Evolutionary conservation across 2,888 invertebrate species (phyloP).

Genomic region (Archips xylosteana): DNA sequence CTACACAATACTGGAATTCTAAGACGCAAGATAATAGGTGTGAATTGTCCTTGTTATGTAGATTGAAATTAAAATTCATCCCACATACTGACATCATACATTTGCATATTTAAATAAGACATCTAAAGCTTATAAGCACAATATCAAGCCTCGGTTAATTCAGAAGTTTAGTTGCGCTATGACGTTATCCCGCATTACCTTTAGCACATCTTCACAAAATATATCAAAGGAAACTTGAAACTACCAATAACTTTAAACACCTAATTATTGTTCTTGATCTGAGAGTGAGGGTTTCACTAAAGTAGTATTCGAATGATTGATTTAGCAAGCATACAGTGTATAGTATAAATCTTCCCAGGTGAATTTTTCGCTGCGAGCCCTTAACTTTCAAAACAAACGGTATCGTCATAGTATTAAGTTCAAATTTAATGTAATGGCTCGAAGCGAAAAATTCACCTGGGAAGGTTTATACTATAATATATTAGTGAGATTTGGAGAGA

Average conservation of each 20-base stretch:
- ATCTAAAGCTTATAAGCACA: slow-evolving; percentile 41
- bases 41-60: slow-evolving; percentile 45
- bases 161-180: slow-evolving; percentile 4
- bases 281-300: too few relatives aligned
- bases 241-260: not conserved
- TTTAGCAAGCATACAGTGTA: too few relatives aligned
- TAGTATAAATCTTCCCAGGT: too few relatives aligned
- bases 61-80: slow-evolving; percentile 54
- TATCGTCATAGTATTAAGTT: too few relatives aligned
- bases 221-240: slow-evolving; percentile 2
- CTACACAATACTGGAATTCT: slow-evolving; percentile 22
- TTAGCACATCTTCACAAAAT: not conserved
- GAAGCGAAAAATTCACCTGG: too few relatives aligned
- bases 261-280: too few relatives aligned
- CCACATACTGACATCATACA: slow-evolving; percentile 47
- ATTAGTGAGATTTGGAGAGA: too few relatives aligned
- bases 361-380: too few relatives aligned
- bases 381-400: too few relatives aligned
- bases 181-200: not conserved
- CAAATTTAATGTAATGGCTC: too few relatives aligned
- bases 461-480: too few relatives aligned
- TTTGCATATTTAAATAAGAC: slow-evolving; percentile 47
- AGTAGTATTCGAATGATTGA: too few relatives aligned
- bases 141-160: slow-evolving; percentile 33
- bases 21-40: slow-evolving; percentile 26